Evolutionary conservation across 2,888 invertebrate species (phyloP).

Genomic region (Drosophila flavopinicola): DNA sequence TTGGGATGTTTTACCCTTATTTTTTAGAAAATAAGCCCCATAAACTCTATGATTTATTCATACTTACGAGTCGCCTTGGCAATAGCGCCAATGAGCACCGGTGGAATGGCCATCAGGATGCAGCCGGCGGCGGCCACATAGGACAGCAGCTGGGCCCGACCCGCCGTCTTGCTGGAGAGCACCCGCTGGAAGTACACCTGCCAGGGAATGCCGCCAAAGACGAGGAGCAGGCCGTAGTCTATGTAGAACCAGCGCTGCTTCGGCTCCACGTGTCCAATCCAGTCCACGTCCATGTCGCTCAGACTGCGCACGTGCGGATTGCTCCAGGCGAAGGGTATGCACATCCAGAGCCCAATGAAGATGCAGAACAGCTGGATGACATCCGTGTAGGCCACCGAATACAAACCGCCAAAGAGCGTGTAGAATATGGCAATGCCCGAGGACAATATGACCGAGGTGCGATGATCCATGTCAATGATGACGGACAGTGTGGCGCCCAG

Average conservation of each 20-base stretch:
- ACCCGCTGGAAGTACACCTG: conserved; percentile 99
- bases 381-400: conserved; percentile 99
- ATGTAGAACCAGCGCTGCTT: conserved; percentile 92
- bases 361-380: conserved; percentile 99
- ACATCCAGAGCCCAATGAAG: conserved; percentile 98
- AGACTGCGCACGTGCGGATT: conserved; percentile 94
- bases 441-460: conserved; percentile 96
- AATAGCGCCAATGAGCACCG: conserved; percentile 98
- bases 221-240: conserved; percentile 94
- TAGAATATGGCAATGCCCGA: conserved; percentile 98
- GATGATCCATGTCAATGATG: conserved; percentile 97
- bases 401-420: conserved; percentile 98
- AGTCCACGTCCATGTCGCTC: conserved; percentile 92
- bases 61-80: conserved; percentile 96
- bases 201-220: conserved; percentile 99
- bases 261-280: conserved; percentile 92
- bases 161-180: conserved; percentile 97
- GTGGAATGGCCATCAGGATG: conserved; percentile 98
- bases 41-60: too few relatives aligned
- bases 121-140: conserved; percentile 98
- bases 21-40: too few relatives aligned
- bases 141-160: conserved; percentile 95
- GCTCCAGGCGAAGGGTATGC: conserved; percentile 97
- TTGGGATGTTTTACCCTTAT: too few relatives aligned
- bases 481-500: conserved; percentile 98